A percentile compares a stretch with the other conserved stretches of the same genome.
Evolutionary conservation across 1,140 invertebrate species (phyloP).

Genomic region (Pararge aegeria): DNA sequence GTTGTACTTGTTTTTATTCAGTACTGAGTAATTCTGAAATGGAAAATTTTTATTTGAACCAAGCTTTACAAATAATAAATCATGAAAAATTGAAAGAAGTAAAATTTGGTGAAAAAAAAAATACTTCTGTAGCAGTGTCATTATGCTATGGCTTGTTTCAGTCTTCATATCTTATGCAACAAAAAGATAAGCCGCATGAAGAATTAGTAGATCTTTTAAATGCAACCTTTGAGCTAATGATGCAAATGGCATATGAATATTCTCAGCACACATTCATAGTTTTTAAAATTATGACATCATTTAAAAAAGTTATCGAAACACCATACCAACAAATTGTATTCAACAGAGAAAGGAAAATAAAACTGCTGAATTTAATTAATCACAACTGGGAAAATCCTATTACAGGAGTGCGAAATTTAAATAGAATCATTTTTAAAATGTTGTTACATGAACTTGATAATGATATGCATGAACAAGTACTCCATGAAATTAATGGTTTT

Average conservation of each 20-base stretch:
- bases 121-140: constrained; percentile 34
- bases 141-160: constrained; percentile 73
- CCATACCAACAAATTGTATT: constrained; percentile 46
- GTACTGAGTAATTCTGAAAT: constrained; percentile 38
- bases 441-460: constrained; percentile 44
- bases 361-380: constrained; percentile 61
- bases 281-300: constrained; percentile 67
- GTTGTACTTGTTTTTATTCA: constrained; percentile 59
- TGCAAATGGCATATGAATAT: constrained; percentile 63
- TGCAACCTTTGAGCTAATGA: constrained; percentile 46
- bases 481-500: constrained; percentile 60
- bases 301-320: constrained; percentile 58
- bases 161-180: constrained; percentile 53
- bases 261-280: constrained; percentile 61
- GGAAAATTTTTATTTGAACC: constrained; percentile 37
- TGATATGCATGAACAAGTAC: constrained; percentile 37
- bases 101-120: constrained; percentile 22
- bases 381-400: constrained; percentile 78
- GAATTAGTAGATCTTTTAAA: constrained; percentile 37
- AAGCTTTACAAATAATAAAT: constrained; percentile 40
- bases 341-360: constrained; percentile 42
- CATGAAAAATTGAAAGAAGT: constrained; percentile 35
- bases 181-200: constrained; percentile 19
- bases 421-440: constrained; percentile 57
- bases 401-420: constrained; percentile 67